Evolutionary conservation across 2,797 vertebrate genomes (phyloP), one percentile per base, ranked within the genome.

Genomic region (Bradypodion pumilum): DNA sequence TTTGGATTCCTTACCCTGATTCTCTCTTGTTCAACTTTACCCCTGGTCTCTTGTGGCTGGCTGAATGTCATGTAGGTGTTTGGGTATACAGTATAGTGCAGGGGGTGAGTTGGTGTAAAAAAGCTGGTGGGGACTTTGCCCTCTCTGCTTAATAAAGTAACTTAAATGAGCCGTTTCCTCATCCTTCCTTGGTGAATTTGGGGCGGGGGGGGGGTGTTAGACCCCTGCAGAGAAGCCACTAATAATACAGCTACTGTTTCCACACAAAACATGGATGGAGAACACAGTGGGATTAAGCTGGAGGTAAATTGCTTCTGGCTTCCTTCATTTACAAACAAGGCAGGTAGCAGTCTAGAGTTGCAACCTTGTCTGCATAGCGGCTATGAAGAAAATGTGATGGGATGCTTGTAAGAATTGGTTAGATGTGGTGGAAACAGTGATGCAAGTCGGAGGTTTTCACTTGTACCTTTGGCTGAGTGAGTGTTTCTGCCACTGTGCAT

Each of bases 111-210:
- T 75, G 79, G 62, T 88, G 80, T 88, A 68, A 79, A 66, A n/a
- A 66, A 82, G 83, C 52, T 73, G 74, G 52, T 81, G 63, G 84
- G 72, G 44, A 70, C 74, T 70, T 73, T 42, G 7, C 60, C 80
- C 80, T 76, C 52, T 6, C 82, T 65, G 62, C 73, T 88, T 72
- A 88, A 88, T 88, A 88, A 88, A 88, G 84, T 85, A 85, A 83
- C 27, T 83, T 80, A 85, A 85, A 60, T 46, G 66, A 80, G 76
- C 10, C 35, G 42, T 56, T 44, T 78, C 35, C 7, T 86, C 59
- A 32, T 70, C 29, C 10, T 81, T 76, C 76, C 32, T 70, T 70
- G 42, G 40, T 80, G 52, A 44, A 13, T 16, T 70, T 63, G 42
- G 12, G 12, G 5, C 21, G 52, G 52, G 52, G 52, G 52, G 52